Conservation (phyloP, 2,797 vertebrate genomes). For the Pipistrellus kuhlii region DNA sequence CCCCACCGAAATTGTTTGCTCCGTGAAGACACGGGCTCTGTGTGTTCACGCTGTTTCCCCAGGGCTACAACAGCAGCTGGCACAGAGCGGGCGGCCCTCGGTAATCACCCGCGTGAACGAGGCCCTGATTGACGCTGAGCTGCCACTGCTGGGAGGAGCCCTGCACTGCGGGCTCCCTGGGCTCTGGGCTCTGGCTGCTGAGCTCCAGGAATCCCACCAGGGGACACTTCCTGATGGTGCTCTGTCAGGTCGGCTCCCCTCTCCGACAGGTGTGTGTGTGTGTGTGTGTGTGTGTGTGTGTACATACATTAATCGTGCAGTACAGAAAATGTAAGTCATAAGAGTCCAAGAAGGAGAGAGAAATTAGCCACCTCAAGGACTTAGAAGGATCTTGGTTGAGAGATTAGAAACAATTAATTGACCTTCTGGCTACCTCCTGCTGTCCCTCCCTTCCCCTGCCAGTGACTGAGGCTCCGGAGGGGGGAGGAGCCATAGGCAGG, state of each 20-base stretch:
- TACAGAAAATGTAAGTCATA: conserved; percentile 1
- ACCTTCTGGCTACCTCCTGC: background rate
- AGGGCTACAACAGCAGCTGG: background rate
- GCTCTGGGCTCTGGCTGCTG: background rate
- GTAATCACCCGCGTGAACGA: background rate
- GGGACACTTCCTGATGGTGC: background rate
- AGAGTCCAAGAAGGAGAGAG: conserved; percentile 59
- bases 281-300: background rate
- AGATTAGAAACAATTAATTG: conserved; percentile 69
- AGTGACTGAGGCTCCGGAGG: background rate
- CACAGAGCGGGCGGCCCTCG: background rate
- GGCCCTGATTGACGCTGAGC: background rate
- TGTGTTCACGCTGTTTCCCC: background rate
- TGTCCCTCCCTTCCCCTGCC: background rate
- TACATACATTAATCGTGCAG: background rate
- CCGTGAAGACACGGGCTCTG: background rate
- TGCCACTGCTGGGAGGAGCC: background rate
- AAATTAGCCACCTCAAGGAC: conserved; percentile 59
- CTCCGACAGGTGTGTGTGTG: background rate
- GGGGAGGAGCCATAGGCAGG: conserved; percentile 40
- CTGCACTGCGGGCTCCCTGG: background rate
- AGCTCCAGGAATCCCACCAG: conserved; percentile 46
- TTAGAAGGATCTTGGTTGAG: conserved; percentile 67
- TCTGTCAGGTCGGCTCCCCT: background rate
- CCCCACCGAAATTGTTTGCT: background rate